phyloP scores from a whole-genome alignment of 1,140 invertebrate species.

The Neodiprion lecontei region DNA sequence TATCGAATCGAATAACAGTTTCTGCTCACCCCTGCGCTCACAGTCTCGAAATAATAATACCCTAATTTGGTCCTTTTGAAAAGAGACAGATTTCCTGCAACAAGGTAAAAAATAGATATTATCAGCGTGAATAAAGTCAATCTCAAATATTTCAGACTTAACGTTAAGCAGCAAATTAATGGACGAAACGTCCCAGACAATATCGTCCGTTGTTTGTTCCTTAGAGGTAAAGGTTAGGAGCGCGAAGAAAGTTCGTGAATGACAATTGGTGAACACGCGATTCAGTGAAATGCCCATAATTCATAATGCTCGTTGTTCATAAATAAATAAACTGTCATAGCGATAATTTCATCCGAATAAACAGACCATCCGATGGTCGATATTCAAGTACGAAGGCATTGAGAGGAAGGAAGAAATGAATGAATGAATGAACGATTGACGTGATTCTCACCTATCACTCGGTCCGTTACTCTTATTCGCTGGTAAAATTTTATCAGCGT shows the following conservation, averaged over 20 bases:
- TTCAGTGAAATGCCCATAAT: too few species aligned
- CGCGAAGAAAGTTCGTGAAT: too few species aligned
- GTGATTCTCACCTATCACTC: conserved; percentile 43
- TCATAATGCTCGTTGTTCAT: background rate
- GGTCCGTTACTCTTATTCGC: conserved; percentile 31
- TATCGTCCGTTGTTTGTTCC: too few species aligned
- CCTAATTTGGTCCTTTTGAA: conserved; percentile 72
- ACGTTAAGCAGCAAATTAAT: too few species aligned
- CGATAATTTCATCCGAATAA: background rate
- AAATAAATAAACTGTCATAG: background rate
- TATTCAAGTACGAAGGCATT: background rate
- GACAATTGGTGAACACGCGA: too few species aligned
- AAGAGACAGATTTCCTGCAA: conserved; percentile 57
- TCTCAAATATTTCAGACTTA: too few species aligned
- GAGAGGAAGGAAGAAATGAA: background rate
- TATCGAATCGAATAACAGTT: conserved; percentile 85
- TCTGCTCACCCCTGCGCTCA: conserved; percentile 76
- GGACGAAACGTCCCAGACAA: too few species aligned
- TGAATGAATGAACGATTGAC: background rate
- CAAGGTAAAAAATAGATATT: background rate
- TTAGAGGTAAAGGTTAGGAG: too few species aligned
- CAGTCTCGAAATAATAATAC: conserved; percentile 86
- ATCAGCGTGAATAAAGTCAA: too few species aligned
- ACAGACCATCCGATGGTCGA: too few species aligned
- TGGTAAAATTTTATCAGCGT: conserved; percentile 27